Base-by-base conservation (phyloP, 35 echinoderm and acorn worm species). In the Chiridota heheva region DNA sequence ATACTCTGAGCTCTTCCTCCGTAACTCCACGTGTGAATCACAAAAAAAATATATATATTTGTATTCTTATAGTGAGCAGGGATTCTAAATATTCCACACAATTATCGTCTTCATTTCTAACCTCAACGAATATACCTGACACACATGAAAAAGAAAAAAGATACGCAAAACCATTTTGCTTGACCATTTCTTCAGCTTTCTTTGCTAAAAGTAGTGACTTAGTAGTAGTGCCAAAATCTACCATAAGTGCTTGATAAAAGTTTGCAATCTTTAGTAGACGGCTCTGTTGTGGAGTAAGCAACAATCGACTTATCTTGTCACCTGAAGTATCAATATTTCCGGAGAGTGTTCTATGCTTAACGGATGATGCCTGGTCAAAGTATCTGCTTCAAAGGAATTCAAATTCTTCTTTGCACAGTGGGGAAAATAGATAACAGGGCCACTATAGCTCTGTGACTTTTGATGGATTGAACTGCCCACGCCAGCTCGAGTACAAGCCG, bases 151-250 rank as follows among this genome's bases (percentile, higher is more conserved):
- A 62, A 5, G 73, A 77, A 56, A 78, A 40, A 6, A 61, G 38
- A 40, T 78, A 62, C 7, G 47, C 75, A 61, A 61, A 36, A 33
- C 22, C 69, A 34, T 38, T 3, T 49, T 73, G 4, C 20, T 6
- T 26, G 22, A 53, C 44, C 24, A 77, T n/a, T 36, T 58, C 7
- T 16, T 77, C 48, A 34, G 73, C 73, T 39, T 58, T 77, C 17
- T 53, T 53, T 22, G 22, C 60, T 4, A 61, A 18, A 20, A 78
- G 7, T 25, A 78, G 36, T 16, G 75, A 78, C 29, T 78, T 78
- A 5, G 33, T 57, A n/a, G n/a, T n/a, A 17, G 75, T 78, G 25
- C 75, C 75, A 57, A 60, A 78, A 26, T 78, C 75, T 58, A 49
- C 75, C 15, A 58, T 36, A 39, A 78, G 12, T 28, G 62, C 36